Conservation (phyloP, 2,888 invertebrate genomes). For the Nymphalis polychloros region DNA sequence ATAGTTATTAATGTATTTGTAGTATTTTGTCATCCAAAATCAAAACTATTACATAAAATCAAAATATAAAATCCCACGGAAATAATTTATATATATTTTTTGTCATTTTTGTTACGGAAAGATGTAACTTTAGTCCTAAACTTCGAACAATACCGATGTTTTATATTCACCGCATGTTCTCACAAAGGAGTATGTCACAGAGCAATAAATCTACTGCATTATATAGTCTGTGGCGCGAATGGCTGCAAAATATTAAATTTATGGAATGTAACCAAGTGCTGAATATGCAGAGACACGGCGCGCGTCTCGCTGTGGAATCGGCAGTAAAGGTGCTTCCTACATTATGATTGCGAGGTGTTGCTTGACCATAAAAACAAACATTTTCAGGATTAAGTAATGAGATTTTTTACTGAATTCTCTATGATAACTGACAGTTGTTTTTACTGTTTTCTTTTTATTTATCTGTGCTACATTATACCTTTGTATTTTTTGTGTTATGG, state of each 20-base stretch:
- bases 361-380: slow-evolving; percentile 2
- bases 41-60: too few species aligned
- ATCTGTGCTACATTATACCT: too few species aligned
- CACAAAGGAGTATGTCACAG: slow-evolving; percentile 10
- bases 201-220: slow-evolving; percentile 20
- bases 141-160: neutral
- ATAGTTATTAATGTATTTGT: too few species aligned
- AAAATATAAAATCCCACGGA: too few species aligned
- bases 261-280: slow-evolving; percentile 27
- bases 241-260: slow-evolving; percentile 32
- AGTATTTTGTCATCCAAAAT: too few species aligned
- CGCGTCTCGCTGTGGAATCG: slow-evolving; percentile 11
- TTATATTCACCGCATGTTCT: slow-evolving; percentile 2
- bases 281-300: slow-evolving; percentile 25
- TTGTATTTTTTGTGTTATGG: too few species aligned
- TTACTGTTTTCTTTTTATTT: too few species aligned
- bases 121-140: too few species aligned
- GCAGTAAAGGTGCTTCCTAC: slow-evolving; percentile 8
- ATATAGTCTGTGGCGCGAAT: slow-evolving; percentile 22
- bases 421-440: too few species aligned
- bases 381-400: neutral
- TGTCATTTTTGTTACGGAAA: too few species aligned
- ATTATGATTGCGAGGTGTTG: slow-evolving; percentile 4
- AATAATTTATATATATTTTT: too few species aligned
- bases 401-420: neutral